phyloP scores from a whole-genome alignment of 2,888 invertebrate genomes.

The Torymus tubicola region DNA sequence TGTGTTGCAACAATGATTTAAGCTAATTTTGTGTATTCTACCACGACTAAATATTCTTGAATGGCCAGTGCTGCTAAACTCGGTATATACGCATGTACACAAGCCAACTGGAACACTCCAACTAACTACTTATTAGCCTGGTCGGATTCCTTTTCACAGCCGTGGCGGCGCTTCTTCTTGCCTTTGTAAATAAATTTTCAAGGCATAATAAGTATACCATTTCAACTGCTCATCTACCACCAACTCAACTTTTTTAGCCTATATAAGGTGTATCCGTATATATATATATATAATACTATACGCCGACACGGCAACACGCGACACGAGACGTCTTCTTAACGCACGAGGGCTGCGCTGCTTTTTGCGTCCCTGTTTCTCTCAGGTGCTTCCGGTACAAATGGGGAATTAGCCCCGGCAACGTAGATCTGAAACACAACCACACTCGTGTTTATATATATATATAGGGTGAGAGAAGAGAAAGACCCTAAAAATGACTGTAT shows the following conservation, averaged over 20 bases:
- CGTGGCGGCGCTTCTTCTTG: constrained; percentile 41
- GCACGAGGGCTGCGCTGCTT: constrained; percentile 14
- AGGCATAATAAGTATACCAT: constrained; percentile 43
- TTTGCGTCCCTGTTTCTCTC: constrained; percentile 8
- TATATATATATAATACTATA: not conserved
- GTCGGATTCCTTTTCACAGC: not conserved
- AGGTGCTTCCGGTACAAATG: constrained; percentile 45
- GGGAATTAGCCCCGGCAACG: constrained; percentile 32
- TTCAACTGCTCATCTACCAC: constrained; percentile 56
- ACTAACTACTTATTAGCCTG: constrained; percentile 15
- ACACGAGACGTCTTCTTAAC: constrained; percentile 34
- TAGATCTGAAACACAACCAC: constrained; percentile 18
- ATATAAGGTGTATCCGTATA: too few relatives aligned
- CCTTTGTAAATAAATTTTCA: constrained; percentile 61
- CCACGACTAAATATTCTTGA: too few relatives aligned
- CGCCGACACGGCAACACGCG: constrained; percentile 5
- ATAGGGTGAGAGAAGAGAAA: too few relatives aligned
- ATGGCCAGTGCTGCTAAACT: too few relatives aligned
- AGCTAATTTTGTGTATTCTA: too few relatives aligned
- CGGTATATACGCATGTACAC: too few relatives aligned
- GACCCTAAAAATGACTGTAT: too few relatives aligned
- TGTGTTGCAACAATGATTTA: too few relatives aligned
- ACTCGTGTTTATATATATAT: too few relatives aligned
- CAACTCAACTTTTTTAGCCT: constrained; percentile 43
- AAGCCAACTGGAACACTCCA: too few relatives aligned